Conservation (phyloP, 2,113 vertebrate genomes). For the Nymphicus hollandicus region DNA sequence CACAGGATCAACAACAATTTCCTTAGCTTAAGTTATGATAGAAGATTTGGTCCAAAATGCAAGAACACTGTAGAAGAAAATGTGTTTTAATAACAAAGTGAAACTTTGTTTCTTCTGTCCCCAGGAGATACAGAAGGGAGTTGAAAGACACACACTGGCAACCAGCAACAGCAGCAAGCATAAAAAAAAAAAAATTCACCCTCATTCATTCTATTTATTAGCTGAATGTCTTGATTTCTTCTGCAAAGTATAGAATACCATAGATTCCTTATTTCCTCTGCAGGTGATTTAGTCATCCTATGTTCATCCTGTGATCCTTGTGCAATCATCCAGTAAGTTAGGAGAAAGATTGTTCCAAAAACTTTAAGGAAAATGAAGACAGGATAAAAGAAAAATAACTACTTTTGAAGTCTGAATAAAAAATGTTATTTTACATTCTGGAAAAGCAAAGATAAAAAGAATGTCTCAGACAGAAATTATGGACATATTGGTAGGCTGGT, state of each 20-base stretch:
- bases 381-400: background rate
- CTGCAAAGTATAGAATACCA: background rate
- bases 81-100: background rate
- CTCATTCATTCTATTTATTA: background rate
- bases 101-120: background rate
- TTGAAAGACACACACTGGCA: background rate
- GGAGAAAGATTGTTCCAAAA: background rate
- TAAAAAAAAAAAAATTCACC: background rate
- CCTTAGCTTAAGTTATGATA: background rate
- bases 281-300: background rate
- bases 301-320: background rate
- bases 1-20: background rate
- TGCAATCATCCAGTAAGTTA: background rate
- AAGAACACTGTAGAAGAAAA: background rate
- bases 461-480: background rate
- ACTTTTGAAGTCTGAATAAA: background rate
- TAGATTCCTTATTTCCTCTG: background rate
- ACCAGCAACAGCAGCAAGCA: background rate
- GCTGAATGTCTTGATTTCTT: background rate
- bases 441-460: background rate
- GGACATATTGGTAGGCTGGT: background rate
- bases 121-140: background rate
- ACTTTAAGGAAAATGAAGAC: background rate
- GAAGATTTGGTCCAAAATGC: background rate
- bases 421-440: background rate